phyloP scores from a whole-genome alignment of 2,888 invertebrate genomes.

The Byasa hedistus region DNA sequence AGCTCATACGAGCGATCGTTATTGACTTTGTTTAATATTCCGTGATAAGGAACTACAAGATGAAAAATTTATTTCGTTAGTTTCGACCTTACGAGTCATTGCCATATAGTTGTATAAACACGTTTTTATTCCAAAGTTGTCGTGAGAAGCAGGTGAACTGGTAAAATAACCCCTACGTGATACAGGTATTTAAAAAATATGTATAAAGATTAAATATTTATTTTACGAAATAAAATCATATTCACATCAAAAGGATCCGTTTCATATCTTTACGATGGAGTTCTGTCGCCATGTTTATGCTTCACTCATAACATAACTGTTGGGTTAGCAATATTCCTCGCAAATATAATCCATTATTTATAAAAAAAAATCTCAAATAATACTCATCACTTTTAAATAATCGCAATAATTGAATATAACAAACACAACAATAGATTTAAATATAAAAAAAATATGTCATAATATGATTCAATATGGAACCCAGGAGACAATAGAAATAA shows the following conservation, averaged over 20 bases:
- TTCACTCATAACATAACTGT: neutral
- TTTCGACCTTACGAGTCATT: conserved; percentile 25
- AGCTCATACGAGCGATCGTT: neutral
- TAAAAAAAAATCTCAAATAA: too few species aligned
- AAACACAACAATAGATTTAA: too few species aligned
- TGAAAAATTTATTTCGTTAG: conserved; percentile 16
- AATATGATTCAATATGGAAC: too few species aligned
- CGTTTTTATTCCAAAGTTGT: conserved; percentile 9
- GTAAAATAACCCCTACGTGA: neutral
- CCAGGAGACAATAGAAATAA: too few species aligned
- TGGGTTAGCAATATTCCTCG: neutral
- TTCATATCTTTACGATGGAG: neutral
- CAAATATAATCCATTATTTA: neutral
- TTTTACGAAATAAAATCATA: neutral
- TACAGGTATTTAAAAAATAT: neutral
- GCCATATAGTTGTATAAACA: conserved; percentile 22
- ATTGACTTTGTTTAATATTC: neutral
- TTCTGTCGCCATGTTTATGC: neutral
- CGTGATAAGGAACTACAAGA: conserved; percentile 1
- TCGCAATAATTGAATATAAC: too few species aligned
- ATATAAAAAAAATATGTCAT: too few species aligned
- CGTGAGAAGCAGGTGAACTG: neutral
- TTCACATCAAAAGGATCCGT: neutral
- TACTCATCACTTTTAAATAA: too few species aligned
- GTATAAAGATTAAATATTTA: neutral